Evolutionary conservation across 2,888 invertebrate species (phyloP), one percentile per base, ranked within the genome.

Genomic region (Cosmia trapezina): DNA sequence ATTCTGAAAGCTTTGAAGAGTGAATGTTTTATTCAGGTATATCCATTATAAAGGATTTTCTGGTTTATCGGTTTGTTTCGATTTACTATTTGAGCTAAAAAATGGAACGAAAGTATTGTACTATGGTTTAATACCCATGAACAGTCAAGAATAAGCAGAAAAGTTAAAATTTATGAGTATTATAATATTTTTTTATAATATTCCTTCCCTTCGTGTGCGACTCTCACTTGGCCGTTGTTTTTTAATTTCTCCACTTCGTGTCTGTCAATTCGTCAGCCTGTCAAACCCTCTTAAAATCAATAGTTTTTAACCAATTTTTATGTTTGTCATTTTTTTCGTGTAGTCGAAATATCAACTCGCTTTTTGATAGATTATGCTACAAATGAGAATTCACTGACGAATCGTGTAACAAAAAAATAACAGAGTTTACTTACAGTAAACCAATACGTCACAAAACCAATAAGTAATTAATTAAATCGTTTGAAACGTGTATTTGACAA

Each of bases 11-110:
- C 69, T 80, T 69, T 68, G 73, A 73, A 59, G 43, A 69, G 17
- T 61, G 19, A 66, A 85, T 85, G 66, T 77, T 80, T 85, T 83
- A 83, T 83, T 85, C 81, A 83, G 33, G 47, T 51, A 62, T 53
- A 62, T 59, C 41, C 62, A 73, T 81, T 81, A 68, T 69, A 12
- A 19, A 8, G 51, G 28, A 51, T 47, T 61, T 53, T 75, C 12
- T 59, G 12, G 4, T n/a, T 78, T 43, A 41, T 61, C 5, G 12
- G 17, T 54, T 70, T 45, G 14, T 49, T 53, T 49, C 14, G 17
- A 54, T 54, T 41, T 69, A 69, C 14, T 47, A 4, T 17, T n/a
- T 41, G 22, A n/a, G 33, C 14, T 54, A 14, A 54, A 63, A 57
- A 54, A 63, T n/a, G 0, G n/a, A n/a, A 5, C 14, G 19, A 9